Evolutionary conservation across 2,888 invertebrate genomes (phyloP), one percentile per base, ranked within the genome.

Genomic region (Thumatha senex): DNA sequence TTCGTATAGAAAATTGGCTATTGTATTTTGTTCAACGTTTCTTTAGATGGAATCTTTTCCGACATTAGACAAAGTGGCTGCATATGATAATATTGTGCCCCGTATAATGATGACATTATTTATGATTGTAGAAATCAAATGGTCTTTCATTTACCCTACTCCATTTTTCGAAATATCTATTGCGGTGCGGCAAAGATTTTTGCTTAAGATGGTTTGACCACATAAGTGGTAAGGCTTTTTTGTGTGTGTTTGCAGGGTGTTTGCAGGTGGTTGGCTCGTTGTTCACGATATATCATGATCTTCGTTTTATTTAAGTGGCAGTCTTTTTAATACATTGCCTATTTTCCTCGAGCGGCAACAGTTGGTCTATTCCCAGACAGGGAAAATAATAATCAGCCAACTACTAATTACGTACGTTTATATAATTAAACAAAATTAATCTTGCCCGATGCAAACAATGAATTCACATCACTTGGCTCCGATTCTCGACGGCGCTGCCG

Each of bases 381-480:
- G 15, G 15, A 43, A 34, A 13, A 43, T 15, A 34, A 10, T n/a
- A 15, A 40, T 33, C 38, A 33, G 34, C 49, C 42, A 45, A 29
- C 47, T 30, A 47, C 42, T 43, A 46, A 51, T 46, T 46, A 51
- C 39, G 40, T 35, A n/a, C 11, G 46, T 51, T 42, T 39, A 42
- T 41, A 39, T 51, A 46, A 51, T 46, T 46, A 44, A 40, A 41
- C 15, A 33, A 14, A 39, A 46, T 46, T 39, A 48, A 48, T 48
- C 36, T 42, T 29, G 45, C n/a, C 10, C 14, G 38, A n/a, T 39
- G 15, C 46, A 45, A 39, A 56, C 36, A 49, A 61, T 54, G 41
- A 53, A 56, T 55, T 39, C 47, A 46, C 56, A 52, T 56, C 40
- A 64, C 36, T 61, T 65, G 61, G 65, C 68, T 57, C 45, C 11